Percentiles rank a stretch among this genome's conserved stretches.
Evolutionary conservation across 30 jellyfish, hydroid and myxozoan species (phyloP).

Genomic region (Mastigias papua): DNA sequence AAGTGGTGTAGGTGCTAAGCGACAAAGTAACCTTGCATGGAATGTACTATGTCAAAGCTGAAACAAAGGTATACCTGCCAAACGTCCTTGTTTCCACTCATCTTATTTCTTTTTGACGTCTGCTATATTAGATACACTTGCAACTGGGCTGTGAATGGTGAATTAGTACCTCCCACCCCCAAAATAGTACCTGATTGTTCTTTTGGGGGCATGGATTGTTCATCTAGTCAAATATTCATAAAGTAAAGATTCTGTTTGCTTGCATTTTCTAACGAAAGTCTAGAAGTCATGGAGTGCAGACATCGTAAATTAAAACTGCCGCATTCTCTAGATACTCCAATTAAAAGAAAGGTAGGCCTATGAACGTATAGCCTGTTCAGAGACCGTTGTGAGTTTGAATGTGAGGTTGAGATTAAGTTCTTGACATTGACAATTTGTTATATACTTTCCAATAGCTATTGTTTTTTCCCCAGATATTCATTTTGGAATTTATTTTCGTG

Average conservation of each 20-base stretch:
- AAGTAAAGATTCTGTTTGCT: neutral
- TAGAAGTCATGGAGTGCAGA: neutral
- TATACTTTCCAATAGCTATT: no score
- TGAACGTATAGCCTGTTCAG: neutral
- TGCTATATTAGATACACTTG: neutral
- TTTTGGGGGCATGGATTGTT: neutral
- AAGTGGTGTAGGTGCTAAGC: no score
- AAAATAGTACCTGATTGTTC: no score
- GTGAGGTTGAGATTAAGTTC: neutral
- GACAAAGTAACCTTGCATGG: no score
- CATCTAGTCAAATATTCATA: no score
- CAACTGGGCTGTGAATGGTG: neutral
- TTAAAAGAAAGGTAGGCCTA: neutral
- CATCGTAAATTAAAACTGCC: neutral
- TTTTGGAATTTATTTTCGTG: no score
- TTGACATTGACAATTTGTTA: no score
- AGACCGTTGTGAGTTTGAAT: neutral
- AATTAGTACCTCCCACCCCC: no score
- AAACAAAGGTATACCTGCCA: neutral
- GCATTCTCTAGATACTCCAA: neutral
- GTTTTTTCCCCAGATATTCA: no score
- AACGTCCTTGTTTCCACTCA: neutral
- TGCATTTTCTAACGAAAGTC: neutral
- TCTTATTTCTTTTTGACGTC: neutral
- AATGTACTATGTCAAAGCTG: no score